Base-by-base conservation (phyloP, 2,113 vertebrate species). In the Xiphophorus couchianus region DNA sequence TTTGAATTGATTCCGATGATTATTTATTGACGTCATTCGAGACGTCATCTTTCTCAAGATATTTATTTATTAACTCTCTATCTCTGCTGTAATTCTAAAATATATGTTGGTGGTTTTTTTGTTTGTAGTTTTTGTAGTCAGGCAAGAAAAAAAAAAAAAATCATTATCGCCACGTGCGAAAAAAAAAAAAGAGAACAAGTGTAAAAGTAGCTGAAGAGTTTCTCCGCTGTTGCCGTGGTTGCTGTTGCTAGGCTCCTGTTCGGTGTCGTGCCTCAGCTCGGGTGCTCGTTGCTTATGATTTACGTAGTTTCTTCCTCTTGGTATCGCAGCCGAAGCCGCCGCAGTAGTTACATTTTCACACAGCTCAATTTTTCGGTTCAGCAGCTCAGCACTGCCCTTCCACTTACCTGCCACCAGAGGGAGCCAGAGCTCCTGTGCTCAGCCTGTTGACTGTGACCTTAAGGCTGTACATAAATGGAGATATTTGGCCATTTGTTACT, bases 391-490 rank as follows among this genome's bases (percentile, higher is more conserved):
- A 84, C 88, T 90, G 91, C 89, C 85, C 75, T 77, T 77, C 19
- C 37, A 70, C 73, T 69, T 11, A 66, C 39, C 69, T 54, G 73
- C 90, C 92, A 89, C 90, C 73, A 93, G 92, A 92, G 87, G 29
- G 90, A 29, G 90, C 85, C 69, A 77, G n/a, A 86, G 78, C 78
- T 79, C 78, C 61, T 69, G 73, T 64, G 73, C n/a, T 66, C 17
- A 54, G 25, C 39, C 2, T 1, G 14, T 69, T 0, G 1, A 22
- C 5, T 15, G n/a, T 51, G 28, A 68, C 75, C 22, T 76, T 42
- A 62, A 58, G 61, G 48, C 71, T 85, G 71, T 12, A 27, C 51
- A 22, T 69, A 5, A 74, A 29, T 65, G 62, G 64, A 11, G 73
- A 31, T 35, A 35, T 69, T 62, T 63, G 70, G 66, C 44, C 73